These are phyloP conservation scores for Aphelinus certus DNA, from an alignment of 1,140 invertebrate genomes.

Conservation along the genomic window DNA sequence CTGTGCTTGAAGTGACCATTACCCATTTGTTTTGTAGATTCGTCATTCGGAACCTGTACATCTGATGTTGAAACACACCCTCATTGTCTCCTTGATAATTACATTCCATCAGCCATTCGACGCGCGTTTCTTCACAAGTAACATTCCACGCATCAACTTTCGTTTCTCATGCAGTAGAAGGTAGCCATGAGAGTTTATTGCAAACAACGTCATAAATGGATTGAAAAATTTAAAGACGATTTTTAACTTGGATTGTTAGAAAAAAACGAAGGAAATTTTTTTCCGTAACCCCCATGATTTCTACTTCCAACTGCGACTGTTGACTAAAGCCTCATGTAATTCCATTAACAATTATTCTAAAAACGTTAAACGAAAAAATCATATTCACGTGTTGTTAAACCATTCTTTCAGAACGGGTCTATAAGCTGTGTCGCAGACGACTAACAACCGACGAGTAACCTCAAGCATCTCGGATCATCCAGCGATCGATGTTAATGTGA, in stretches of 20 bases:
- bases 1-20: no score
- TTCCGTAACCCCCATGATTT: background rate
- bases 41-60: background rate
- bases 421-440: conserved; percentile 29
- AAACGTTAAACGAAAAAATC: conserved; percentile 2
- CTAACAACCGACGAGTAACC: conserved; percentile 14
- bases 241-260: no score
- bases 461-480: conserved; percentile 13
- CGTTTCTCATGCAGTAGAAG: background rate
- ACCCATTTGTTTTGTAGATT: background rate
- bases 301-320: background rate
- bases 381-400: conserved; percentile 31
- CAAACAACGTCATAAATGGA: no score
- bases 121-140: conserved; percentile 15
- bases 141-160: conserved; percentile 4
- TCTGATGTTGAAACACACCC: background rate
- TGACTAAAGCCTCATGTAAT: conserved; percentile 3
- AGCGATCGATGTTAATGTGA: conserved; percentile 26
- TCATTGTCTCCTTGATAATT: background rate
- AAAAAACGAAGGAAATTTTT: no score
- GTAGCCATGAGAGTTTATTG: no score
- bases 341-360: conserved; percentile 6
- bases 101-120: background rate
- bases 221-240: no score
- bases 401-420: conserved; percentile 36